Percentiles rank a stretch among this genome's conserved stretches.
These are phyloP conservation scores for Lasioglossum calceatum DNA, from an alignment of 2,888 invertebrate genomes.

Conservation along the genomic window DNA sequence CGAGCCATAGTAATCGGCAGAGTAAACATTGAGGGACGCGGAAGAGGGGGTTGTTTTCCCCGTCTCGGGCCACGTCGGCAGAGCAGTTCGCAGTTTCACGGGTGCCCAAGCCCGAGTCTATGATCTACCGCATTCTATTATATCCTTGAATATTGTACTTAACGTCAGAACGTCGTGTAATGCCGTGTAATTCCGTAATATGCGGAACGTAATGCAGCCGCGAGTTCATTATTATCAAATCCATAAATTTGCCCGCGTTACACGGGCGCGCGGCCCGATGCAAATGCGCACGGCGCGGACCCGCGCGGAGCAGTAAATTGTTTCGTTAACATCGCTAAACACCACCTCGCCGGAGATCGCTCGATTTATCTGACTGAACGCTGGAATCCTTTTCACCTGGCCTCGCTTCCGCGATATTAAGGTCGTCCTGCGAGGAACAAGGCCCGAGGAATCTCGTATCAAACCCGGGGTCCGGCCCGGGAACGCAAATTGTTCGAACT, in stretches of 20 bases:
- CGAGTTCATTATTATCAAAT: slow-evolving; percentile 63
- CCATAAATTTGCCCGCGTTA: slow-evolving; percentile 57
- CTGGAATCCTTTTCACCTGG: background rate
- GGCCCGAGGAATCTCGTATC: background rate
- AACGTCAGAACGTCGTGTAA: slow-evolving; percentile 62
- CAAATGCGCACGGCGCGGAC: slow-evolving; percentile 28
- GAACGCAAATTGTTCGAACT: background rate
- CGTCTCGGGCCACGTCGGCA: background rate
- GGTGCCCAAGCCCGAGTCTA: slow-evolving; percentile 14
- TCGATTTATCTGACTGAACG: slow-evolving; percentile 23
- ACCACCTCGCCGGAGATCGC: slow-evolving; percentile 12
- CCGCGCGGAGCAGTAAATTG: slow-evolving; percentile 37
- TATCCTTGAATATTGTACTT: slow-evolving; percentile 66
- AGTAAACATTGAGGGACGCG: background rate
- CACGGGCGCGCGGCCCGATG: slow-evolving; percentile 27
- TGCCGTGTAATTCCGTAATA: slow-evolving; percentile 67
- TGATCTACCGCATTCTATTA: slow-evolving; percentile 57
- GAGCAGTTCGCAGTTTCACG: background rate
- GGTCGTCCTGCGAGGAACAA: background rate
- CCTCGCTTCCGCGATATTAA: slow-evolving; percentile 1
- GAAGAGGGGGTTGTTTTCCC: background rate
- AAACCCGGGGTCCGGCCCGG: background rate
- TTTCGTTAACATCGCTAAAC: slow-evolving; percentile 50
- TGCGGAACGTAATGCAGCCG: slow-evolving; percentile 48
- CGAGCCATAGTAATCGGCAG: background rate